Evolutionary conservation across 2,797 vertebrate species (phyloP).

Genomic region (Nasua narica): DNA sequence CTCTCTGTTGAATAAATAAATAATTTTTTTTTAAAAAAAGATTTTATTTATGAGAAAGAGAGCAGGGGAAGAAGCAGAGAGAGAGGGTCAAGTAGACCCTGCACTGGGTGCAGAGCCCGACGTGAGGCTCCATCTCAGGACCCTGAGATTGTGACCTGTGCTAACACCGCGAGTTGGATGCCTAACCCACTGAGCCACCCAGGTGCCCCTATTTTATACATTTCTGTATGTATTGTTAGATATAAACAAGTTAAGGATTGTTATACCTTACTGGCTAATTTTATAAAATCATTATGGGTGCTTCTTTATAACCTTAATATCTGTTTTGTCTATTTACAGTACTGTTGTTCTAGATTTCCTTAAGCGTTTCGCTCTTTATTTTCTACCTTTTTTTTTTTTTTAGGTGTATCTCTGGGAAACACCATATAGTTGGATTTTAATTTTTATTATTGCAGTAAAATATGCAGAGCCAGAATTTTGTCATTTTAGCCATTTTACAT

Average conservation of each 20-base stretch:
- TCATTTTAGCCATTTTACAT: neutral
- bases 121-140: neutral
- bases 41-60: neutral
- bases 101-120: neutral
- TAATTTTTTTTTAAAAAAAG: neutral
- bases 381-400: neutral
- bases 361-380: neutral
- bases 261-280: neutral
- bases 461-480: neutral
- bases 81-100: neutral
- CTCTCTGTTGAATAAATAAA: no score
- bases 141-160: neutral
- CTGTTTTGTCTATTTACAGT: neutral
- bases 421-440: neutral
- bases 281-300: neutral
- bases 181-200: neutral
- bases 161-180: neutral
- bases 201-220: neutral
- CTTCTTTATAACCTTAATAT: neutral
- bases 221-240: neutral
- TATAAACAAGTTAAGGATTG: neutral
- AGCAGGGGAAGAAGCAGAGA: neutral
- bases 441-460: neutral
- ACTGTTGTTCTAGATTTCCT: neutral
- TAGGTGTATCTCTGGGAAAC: neutral